These are phyloP conservation scores for Drosophila gunungcola DNA, from an alignment of 1,140 invertebrate species.

Conservation along the genomic window DNA sequence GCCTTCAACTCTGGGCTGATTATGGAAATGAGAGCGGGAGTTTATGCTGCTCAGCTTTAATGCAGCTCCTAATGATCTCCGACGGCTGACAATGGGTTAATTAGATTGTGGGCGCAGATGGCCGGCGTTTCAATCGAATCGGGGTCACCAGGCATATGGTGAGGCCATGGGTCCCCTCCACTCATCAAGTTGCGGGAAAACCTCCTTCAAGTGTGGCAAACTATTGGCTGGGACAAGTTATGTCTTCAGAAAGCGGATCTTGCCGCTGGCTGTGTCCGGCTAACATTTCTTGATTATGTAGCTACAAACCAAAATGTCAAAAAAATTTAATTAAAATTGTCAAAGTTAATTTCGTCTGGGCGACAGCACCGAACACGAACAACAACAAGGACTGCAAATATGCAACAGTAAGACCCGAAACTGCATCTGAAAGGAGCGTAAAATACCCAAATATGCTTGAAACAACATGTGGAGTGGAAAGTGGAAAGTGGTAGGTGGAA, in stretches of 20 bases:
- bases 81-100: slow-evolving; percentile 30
- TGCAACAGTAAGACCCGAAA: slow-evolving; percentile 33
- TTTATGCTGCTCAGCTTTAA: slow-evolving; percentile 14
- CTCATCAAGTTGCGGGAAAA: slow-evolving; percentile 15
- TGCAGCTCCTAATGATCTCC: slow-evolving; percentile 36
- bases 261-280: slow-evolving; percentile 24
- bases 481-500: not conserved
- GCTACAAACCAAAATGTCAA: slow-evolving; percentile 58
- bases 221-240: slow-evolving; percentile 10
- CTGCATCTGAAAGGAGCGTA: slow-evolving; percentile 47
- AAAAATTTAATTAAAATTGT: slow-evolving; percentile 79
- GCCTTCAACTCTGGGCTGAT: slow-evolving; percentile 23
- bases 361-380: slow-evolving; percentile 22
- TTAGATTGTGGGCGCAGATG: slow-evolving; percentile 1
- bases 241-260: slow-evolving; percentile 3
- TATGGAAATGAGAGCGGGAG: slow-evolving; percentile 22
- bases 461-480: slow-evolving; percentile 25
- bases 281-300: slow-evolving; percentile 57
- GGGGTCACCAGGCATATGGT: not conserved
- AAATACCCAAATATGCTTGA: slow-evolving; percentile 64
- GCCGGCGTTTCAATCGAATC: not conserved
- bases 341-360: slow-evolving; percentile 68
- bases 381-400: slow-evolving; percentile 25
- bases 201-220: not conserved
- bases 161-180: not conserved